Evolutionary conservation across 2,888 invertebrate genomes (phyloP).

Genomic region (Oxytorus armatus): DNA sequence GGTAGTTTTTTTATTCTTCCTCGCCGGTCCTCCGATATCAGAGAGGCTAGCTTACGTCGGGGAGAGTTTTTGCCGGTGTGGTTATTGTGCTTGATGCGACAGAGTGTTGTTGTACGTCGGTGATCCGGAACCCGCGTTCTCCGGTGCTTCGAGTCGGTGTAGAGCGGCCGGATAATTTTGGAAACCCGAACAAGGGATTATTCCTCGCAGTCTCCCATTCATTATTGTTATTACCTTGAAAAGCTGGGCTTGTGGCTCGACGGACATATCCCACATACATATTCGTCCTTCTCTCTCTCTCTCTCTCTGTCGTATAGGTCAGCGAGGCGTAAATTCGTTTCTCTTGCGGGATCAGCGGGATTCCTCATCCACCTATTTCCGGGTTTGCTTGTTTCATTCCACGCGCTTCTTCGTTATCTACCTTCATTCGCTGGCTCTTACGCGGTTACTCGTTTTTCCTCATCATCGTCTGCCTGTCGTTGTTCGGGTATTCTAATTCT

Average conservation of each 20-base stretch:
- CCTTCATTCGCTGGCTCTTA: conserved; percentile 49
- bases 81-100: conserved; percentile 37
- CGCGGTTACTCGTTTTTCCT: conserved; percentile 50
- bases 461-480: conserved; percentile 24
- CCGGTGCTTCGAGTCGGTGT: conserved; percentile 18
- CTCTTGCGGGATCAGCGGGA: conserved; percentile 55
- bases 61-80: conserved; percentile 38
- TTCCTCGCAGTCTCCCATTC: conserved; percentile 62
- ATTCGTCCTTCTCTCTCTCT: conserved; percentile 6
- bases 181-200: conserved; percentile 66
- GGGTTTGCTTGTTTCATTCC: conserved; percentile 20
- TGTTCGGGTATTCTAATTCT: not conserved
- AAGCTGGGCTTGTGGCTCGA: conserved; percentile 58
- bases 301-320: conserved; percentile 57
- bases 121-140: conserved; percentile 42
- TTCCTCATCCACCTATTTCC: conserved; percentile 35
- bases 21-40: conserved; percentile 55
- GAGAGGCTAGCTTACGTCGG: conserved; percentile 37
- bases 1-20: conserved; percentile 45
- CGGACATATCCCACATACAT: conserved; percentile 38
- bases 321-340: conserved; percentile 67
- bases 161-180: conserved; percentile 54
- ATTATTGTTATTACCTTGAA: conserved; percentile 66
- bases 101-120: conserved; percentile 38
- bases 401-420: conserved; percentile 47